These are phyloP conservation scores for Aleiodes sp. DNA, from an alignment of 1,140 invertebrate genomes.

Conservation along the genomic window DNA sequence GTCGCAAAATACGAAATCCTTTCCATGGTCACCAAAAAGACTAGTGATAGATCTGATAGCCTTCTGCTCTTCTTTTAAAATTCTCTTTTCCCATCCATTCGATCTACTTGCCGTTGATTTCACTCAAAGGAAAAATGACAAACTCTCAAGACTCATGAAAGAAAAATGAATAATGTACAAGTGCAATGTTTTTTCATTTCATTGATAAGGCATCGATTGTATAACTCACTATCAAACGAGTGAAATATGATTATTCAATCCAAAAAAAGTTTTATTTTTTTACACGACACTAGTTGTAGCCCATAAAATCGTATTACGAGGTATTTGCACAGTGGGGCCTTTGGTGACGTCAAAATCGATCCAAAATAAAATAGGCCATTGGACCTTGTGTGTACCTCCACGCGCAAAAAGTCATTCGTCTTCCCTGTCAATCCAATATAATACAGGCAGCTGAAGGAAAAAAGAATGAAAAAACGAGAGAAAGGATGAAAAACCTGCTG, in stretches of 20 bases:
- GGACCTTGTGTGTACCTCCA: neutral
- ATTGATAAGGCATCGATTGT: too few species aligned
- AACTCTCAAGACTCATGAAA: too few species aligned
- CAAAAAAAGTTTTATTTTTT: neutral
- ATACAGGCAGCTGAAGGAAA: neutral
- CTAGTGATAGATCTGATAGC: neutral
- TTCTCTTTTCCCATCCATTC: too few species aligned
- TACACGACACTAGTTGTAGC: neutral
- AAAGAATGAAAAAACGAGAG: neutral
- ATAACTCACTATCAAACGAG: too few species aligned
- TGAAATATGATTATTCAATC: neutral
- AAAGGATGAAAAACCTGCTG: neutral
- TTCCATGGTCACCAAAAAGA: neutral
- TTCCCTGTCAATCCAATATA: neutral
- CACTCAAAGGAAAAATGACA: too few species aligned
- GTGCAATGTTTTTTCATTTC: too few species aligned
- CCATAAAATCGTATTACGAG: neutral
- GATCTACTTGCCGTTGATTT: too few species aligned
- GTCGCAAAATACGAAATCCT: conserved; percentile 14
- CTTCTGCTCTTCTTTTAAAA: too few species aligned
- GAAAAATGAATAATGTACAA: too few species aligned
- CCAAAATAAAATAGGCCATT: conserved; percentile 23
- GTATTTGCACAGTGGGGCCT: neutral
- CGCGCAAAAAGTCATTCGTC: neutral
- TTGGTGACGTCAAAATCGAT: conserved; percentile 27